Evolutionary conservation across 2,888 invertebrate genomes (phyloP), one percentile per base, ranked within the genome.

Genomic region (Norana najaformis): DNA sequence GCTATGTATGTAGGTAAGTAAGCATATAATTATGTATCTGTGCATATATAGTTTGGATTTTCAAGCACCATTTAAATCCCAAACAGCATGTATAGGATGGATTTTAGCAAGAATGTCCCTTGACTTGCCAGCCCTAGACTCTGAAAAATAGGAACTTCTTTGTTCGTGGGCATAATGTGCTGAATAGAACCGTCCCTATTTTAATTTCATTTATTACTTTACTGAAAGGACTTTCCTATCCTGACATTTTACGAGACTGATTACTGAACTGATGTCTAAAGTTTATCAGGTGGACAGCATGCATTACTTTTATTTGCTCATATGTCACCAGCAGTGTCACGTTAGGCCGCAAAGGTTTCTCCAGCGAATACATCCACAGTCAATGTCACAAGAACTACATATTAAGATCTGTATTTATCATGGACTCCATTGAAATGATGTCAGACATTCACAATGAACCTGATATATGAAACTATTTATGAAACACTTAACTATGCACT

Each of bases 401-500:
- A 69, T 69, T 69, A 69, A n/a, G 69, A 69, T 69, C 30, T 13
- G 8, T 69, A 69, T 69, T n/a, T 69, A 69, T 69, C 69, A 69
- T 69, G 69, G 69, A 69, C 30, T n/a, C 1, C 69, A 69, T 69
- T 69, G 69, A 69, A 69, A 69, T n/a, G 69, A 69, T 69, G 69
- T 30, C 69, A n/a, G 69, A 69, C 30, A 30, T 30, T 69, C 47
- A 47, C 47, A 47, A 20, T 23, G 8, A 23, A 47, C 23, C 20
- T 47, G 2, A n/a, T n/a, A n/a, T n/a, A 69, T n/a, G n/a, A 69
- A 69, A 69, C 69, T 69, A 69, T 69, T 69, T n/a, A n/a, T 69
- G 69, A 69, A 69, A 69, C n/a, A 69, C 69, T 69, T 69, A 69
- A 69, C 69, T 69, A 69, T n/a, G 69, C 69, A 69, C 69, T 69